These are phyloP conservation scores for Echiichthys vipera DNA, from an alignment of 2,797 vertebrate species.

Conservation along the genomic window DNA sequence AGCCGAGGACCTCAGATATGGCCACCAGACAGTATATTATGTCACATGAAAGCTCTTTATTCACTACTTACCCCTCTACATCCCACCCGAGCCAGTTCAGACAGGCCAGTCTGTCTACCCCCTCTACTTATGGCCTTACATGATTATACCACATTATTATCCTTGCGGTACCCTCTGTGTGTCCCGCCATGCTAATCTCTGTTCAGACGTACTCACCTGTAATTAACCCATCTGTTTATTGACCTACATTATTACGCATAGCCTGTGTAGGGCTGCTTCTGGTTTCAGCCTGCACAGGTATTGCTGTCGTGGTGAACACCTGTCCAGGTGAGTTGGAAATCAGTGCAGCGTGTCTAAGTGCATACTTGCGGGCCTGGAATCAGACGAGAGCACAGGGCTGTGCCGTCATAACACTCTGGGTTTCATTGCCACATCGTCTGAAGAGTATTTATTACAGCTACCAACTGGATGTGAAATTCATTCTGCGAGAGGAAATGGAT, in stretches of 20 bases:
- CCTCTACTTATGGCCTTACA: conserved; percentile 58
- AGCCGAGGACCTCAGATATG: conserved; percentile 19
- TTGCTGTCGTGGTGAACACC: conserved; percentile 51
- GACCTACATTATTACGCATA: conserved; percentile 65
- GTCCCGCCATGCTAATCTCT: conserved; percentile 60
- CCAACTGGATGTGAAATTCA: conserved; percentile 1
- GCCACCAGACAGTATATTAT: conserved; percentile 52
- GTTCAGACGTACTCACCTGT: conserved; percentile 63
- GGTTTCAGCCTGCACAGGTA: conserved; percentile 35
- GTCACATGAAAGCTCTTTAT: conserved; percentile 55
- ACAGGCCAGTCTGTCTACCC: conserved; percentile 48
- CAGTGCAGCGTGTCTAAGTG: conserved; percentile 35
- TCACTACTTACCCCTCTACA: conserved; percentile 24
- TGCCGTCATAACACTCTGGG: background rate
- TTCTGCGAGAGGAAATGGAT: conserved; percentile 29
- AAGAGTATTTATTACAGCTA: background rate
- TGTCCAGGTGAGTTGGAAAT: conserved; percentile 63
- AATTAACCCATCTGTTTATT: conserved; percentile 63
- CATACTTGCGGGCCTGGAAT: conserved; percentile 44
- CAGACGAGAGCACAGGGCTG: background rate
- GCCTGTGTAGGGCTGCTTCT: conserved; percentile 24
- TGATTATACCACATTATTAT: conserved; percentile 73
- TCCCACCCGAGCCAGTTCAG: conserved; percentile 49
- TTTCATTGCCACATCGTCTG: background rate
- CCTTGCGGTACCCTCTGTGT: conserved; percentile 38